Percentiles rank a stretch among this genome's conserved stretches.
Evolutionary conservation across 35 echinoderm and acorn worm species (phyloP).

Genomic region (Heliocidaris tuberculata): DNA sequence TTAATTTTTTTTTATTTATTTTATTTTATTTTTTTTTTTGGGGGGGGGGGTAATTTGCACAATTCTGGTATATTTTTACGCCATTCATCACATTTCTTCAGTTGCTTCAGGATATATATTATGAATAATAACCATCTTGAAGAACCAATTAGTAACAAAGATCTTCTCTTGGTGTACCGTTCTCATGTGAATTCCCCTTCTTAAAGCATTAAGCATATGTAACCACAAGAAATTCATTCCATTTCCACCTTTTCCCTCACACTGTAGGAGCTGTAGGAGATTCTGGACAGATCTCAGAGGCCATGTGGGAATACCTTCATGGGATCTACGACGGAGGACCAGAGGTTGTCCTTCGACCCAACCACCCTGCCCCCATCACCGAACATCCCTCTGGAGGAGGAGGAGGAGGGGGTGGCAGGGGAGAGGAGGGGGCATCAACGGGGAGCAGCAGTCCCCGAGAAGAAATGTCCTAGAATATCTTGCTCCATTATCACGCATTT

Average conservation of each 20-base stretch:
- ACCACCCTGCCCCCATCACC: conserved; percentile 32
- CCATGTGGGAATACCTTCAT: conserved; percentile 89
- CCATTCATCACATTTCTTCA: too few relatives aligned
- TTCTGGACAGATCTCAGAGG: conserved; percentile 90
- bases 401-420: neutral
- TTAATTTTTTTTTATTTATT: too few relatives aligned
- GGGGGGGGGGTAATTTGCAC: too few relatives aligned
- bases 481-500: neutral
- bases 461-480: neutral
- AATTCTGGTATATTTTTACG: too few relatives aligned
- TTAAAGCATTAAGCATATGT: too few relatives aligned
- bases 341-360: conserved; percentile 70
- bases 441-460: neutral
- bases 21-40: too few relatives aligned
- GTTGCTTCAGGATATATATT: too few relatives aligned
- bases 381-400: conserved; percentile 11
- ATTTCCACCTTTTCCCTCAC: neutral
- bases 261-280: conserved; percentile 73
- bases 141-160: too few relatives aligned
- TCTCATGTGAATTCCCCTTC: too few relatives aligned
- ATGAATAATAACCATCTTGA: too few relatives aligned
- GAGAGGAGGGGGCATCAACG: neutral
- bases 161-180: too few relatives aligned
- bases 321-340: conserved; percentile 94
- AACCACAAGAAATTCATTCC: neutral